phyloP scores from a whole-genome alignment of 2,888 invertebrate genomes.

The Chymomyza procnemis region DNA sequence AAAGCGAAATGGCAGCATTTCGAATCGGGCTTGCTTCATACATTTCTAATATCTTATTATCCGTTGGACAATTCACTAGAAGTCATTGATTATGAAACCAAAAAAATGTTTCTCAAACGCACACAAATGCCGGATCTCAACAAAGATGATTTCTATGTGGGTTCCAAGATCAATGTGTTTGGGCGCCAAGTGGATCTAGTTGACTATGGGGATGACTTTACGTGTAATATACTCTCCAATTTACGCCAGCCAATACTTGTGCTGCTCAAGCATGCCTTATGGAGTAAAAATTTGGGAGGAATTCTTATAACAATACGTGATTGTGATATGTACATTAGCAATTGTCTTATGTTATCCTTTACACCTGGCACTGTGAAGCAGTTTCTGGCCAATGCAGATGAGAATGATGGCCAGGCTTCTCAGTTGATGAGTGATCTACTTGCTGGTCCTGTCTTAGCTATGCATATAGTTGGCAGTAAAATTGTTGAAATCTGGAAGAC shows the following conservation, averaged over 20 bases:
- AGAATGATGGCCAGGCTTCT: slow-evolving; percentile 82
- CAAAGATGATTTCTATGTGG: slow-evolving; percentile 85
- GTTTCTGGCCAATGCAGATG: slow-evolving; percentile 81
- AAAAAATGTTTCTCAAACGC: slow-evolving; percentile 83
- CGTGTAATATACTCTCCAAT: slow-evolving; percentile 80
- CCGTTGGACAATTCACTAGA: slow-evolving; percentile 88
- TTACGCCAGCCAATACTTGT: slow-evolving; percentile 86
- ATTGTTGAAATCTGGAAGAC: slow-evolving; percentile 60
- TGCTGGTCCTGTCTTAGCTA: slow-evolving; percentile 71
- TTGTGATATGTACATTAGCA: slow-evolving; percentile 82
- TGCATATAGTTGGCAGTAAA: slow-evolving; percentile 75
- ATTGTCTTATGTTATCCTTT: slow-evolving; percentile 86
- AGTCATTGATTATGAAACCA: slow-evolving; percentile 85
- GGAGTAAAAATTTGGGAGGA: slow-evolving; percentile 85
- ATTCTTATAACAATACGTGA: slow-evolving; percentile 85
- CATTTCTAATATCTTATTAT: slow-evolving; percentile 88
- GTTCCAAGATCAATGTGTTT: slow-evolving; percentile 85
- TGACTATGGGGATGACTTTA: slow-evolving; percentile 85
- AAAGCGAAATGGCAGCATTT: slow-evolving; percentile 93
- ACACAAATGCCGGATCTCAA: slow-evolving; percentile 84
- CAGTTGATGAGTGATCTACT: slow-evolving; percentile 70
- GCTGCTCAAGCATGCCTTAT: slow-evolving; percentile 87
- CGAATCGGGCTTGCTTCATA: slow-evolving; percentile 85
- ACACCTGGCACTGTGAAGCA: slow-evolving; percentile 83
- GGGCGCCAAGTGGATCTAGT: slow-evolving; percentile 86